Evolutionary conservation across 1,140 invertebrate species (phyloP).

Genomic region (Trinorchestia longiramus): DNA sequence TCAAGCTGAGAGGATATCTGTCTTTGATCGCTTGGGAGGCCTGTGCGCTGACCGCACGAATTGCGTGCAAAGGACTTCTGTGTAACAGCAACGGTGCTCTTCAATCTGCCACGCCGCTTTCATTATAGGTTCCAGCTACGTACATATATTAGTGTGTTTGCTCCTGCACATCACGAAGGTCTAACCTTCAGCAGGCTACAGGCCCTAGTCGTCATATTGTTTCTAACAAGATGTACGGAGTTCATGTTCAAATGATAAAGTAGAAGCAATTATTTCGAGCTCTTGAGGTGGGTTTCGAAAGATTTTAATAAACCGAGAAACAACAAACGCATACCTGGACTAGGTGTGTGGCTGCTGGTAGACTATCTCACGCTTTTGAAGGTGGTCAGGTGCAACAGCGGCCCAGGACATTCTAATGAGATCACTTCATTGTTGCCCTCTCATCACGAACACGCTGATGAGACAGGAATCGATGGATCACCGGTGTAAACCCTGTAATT

Average conservation of each 20-base stretch:
- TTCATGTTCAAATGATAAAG: not conserved
- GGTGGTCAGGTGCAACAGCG: not conserved
- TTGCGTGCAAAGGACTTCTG: not conserved
- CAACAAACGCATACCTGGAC: not conserved
- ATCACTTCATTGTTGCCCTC: not conserved
- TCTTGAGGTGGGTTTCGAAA: not conserved
- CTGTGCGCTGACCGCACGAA: not conserved
- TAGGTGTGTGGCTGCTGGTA: not conserved
- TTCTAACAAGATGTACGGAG: too few species aligned
- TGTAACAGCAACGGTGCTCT: not conserved
- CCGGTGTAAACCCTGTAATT: not conserved
- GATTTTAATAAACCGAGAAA: not conserved
- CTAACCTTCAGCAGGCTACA: not conserved
- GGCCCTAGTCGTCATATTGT: not conserved
- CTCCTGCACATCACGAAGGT: not conserved
- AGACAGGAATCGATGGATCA: not conserved
- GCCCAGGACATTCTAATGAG: not conserved
- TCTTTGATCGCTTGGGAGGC: not conserved
- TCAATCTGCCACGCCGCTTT: not conserved
- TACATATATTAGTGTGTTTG: not conserved
- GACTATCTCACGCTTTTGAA: not conserved
- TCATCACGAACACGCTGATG: not conserved
- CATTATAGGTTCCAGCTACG: not conserved
- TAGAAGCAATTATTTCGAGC: not conserved
- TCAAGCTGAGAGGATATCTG: not conserved